A percentile compares a stretch with the other conserved stretches of the same genome.
Conservation (phyloP, 2,888 invertebrate species). For the Orchesellides sinensis region DNA sequence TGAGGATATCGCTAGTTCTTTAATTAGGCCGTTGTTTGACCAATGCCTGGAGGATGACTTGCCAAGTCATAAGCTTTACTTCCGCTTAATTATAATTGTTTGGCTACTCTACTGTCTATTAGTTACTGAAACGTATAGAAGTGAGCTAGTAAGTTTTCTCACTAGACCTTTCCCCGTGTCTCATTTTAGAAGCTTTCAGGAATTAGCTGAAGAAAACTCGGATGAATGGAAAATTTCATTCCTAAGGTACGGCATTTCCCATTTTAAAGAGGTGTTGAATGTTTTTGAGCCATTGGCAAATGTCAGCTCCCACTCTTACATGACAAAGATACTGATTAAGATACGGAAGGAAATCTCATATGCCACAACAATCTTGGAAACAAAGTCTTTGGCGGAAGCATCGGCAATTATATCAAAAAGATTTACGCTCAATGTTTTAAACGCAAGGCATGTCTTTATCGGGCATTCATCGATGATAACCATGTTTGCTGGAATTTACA, state of each 20-base stretch:
- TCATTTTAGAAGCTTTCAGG: no score
- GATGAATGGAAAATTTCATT: not conserved
- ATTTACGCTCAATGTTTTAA: not conserved
- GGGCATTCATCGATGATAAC: not conserved
- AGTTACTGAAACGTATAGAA: constrained; percentile 9
- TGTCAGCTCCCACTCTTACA: not conserved
- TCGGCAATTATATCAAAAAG: not conserved
- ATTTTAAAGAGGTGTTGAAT: not conserved
- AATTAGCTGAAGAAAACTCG: not conserved
- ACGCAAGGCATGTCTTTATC: not conserved
- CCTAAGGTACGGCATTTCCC: not conserved
- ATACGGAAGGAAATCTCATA: not conserved
- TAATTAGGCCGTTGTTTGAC: not conserved
- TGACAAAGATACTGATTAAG: not conserved
- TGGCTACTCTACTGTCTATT: constrained; percentile 27
- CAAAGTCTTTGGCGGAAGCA: not conserved
- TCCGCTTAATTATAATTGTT: constrained; percentile 8
- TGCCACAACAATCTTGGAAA: no score
- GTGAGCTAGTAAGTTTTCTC: not conserved
- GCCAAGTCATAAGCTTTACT: not conserved
- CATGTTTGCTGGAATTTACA: not conserved
- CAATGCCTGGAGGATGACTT: constrained; percentile 2
- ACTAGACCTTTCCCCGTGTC: no score
- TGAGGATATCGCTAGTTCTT: not conserved
- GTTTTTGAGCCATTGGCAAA: constrained; percentile 12